Evolutionary conservation across 2,888 invertebrate species (phyloP).

Genomic region (Myathropa florea): DNA sequence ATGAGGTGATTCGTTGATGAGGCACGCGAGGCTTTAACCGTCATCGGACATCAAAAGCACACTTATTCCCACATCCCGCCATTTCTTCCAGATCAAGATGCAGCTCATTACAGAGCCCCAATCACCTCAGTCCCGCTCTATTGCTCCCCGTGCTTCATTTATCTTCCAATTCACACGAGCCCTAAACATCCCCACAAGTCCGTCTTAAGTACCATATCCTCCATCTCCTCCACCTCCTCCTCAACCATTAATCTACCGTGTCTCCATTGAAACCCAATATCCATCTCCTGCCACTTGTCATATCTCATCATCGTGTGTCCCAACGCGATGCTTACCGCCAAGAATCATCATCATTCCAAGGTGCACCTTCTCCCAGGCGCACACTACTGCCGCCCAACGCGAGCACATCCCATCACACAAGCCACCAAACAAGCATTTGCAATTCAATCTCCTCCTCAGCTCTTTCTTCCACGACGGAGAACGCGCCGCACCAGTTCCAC

Average conservation of each 20-base stretch:
- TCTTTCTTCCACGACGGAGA: slow-evolving; percentile 36
- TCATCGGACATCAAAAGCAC: no score
- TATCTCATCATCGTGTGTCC: background rate
- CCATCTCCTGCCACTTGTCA: background rate
- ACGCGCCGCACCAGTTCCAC: slow-evolving; percentile 39
- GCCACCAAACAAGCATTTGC: slow-evolving; percentile 14
- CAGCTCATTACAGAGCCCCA: no score
- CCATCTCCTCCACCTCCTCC: background rate
- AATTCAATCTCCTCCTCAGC: slow-evolving; percentile 32
- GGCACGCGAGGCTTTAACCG: no score
- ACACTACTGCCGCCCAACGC: slow-evolving; percentile 17
- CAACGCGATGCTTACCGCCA: background rate
- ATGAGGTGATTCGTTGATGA: no score
- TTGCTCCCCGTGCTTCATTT: no score
- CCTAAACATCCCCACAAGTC: no score
- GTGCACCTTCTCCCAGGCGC: background rate
- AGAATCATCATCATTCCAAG: background rate
- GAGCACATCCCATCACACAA: slow-evolving; percentile 8
- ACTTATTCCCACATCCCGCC: no score
- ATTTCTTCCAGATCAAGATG: no score
- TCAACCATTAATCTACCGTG: background rate
- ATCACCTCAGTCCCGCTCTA: no score
- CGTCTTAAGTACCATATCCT: no score
- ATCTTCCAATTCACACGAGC: no score
- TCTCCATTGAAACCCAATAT: background rate